Evolutionary conservation across 2,888 invertebrate species (phyloP).

Genomic region (Xylota sylvarum): DNA sequence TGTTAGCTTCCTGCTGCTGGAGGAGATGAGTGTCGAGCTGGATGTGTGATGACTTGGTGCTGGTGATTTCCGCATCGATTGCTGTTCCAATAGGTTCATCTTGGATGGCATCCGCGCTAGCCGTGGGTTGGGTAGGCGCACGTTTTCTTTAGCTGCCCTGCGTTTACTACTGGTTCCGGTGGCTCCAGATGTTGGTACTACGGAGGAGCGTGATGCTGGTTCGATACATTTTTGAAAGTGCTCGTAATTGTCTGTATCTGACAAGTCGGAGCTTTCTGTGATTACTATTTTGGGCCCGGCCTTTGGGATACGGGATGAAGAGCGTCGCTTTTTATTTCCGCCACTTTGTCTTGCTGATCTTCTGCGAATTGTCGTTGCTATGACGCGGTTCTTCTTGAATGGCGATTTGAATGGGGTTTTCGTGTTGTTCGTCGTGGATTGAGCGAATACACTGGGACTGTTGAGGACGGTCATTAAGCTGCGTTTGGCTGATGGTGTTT

Average conservation of each 20-base stretch:
- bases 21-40: conserved; percentile 54
- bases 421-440: conserved; percentile 50
- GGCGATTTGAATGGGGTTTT: conserved; percentile 79
- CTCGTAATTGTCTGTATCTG: conserved; percentile 78
- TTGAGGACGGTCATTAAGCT: conserved; percentile 80
- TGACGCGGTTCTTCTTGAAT: conserved; percentile 79
- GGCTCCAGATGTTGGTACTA: conserved; percentile 36
- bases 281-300: conserved; percentile 54
- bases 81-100: conserved; percentile 51
- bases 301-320: conserved; percentile 66
- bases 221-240: conserved; percentile 80
- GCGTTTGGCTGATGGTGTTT: conserved; percentile 81
- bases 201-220: conserved; percentile 79
- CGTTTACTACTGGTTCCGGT: conserved; percentile 23
- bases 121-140: conserved; percentile 77
- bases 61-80: conserved; percentile 58
- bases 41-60: conserved; percentile 72
- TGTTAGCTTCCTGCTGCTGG: conserved; percentile 79
- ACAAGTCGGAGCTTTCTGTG: conserved; percentile 62
- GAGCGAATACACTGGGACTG: conserved; percentile 77
- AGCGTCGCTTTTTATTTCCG: conserved; percentile 78
- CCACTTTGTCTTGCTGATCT: conserved; percentile 80
- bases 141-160: conserved; percentile 70
- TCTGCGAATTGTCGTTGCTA: conserved; percentile 80
- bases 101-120: conserved; percentile 77